phyloP scores from a whole-genome alignment of 1,140 invertebrate species.

The Muscidifurax raptorellus region DNA sequence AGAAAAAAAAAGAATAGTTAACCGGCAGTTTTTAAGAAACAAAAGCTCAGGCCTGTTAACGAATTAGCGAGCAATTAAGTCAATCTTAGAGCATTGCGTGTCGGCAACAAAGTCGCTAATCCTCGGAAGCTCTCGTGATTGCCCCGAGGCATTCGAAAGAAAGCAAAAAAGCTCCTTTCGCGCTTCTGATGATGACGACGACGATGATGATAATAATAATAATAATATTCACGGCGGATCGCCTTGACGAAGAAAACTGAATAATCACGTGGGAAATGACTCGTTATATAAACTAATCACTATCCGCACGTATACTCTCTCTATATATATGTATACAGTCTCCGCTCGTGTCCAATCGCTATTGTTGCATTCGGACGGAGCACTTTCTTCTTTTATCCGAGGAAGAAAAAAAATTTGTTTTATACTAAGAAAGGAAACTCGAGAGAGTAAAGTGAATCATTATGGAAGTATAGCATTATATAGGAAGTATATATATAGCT shows the following conservation, averaged over 20 bases:
- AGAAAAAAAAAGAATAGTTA: neutral
- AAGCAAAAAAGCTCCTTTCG: neutral
- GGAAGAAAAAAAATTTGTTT: neutral
- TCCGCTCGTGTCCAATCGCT: neutral
- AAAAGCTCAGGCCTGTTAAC: neutral
- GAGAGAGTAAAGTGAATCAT: neutral
- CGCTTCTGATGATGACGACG: neutral
- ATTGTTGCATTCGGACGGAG: neutral
- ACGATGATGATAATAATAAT: neutral
- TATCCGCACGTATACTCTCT: conserved; percentile 49
- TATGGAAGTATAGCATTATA: neutral
- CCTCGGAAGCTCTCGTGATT: neutral
- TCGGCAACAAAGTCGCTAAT: neutral
- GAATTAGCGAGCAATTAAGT: neutral
- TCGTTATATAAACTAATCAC: conserved; percentile 75
- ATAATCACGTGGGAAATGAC: conserved; percentile 74
- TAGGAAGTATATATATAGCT: neutral
- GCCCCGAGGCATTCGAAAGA: neutral
- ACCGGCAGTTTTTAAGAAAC: neutral
- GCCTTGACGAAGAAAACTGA: conserved; percentile 70
- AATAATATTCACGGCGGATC: conserved; percentile 62
- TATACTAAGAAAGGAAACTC: neutral
- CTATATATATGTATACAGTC: neutral
- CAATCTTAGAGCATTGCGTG: neutral
- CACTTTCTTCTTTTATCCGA: neutral